Evolutionary conservation across 2,888 invertebrate genomes (phyloP), one percentile per base, ranked within the genome.

Genomic region (Nomada goodeniana): DNA sequence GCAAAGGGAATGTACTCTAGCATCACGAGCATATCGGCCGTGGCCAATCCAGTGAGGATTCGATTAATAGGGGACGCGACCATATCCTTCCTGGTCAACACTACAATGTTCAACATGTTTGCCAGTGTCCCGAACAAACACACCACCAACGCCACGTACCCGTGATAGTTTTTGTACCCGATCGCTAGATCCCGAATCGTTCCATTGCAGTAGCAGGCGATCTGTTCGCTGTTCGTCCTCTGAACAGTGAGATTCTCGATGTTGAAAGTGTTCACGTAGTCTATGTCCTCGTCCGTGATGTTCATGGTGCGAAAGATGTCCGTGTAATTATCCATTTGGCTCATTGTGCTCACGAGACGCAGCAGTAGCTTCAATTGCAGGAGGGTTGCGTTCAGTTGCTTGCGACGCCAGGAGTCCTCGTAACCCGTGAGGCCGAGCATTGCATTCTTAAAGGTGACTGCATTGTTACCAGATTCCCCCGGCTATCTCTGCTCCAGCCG

Each of bases 21-120:
- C 96, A 98, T 98, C 44, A 98, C 97, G 86, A 98, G 95, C 94
- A 98, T 96, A 93, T 98, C 98, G 1, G 98, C 97, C 0, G 98
- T 97, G 0, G 98, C 98, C 71, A 98, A 94, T 93, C 97, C 96
- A 84, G 97, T 98, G 65, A 98, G 95, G 72, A 98, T 97, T 59
- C 97, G 95, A 94, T 98, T 98, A 88, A 98, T 98, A 1, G 98
- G 98, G 0, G 98, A 97, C 74, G 96, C 95, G 20, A 96, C 96
- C 95, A 98, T 95, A 91, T 97, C 97, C 80, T 97, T 96, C 69
- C 97, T 95, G 15, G 98, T 97, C 84, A 98, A 94, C 0, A 98
- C 98, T 2, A 97, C 96, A 79, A 98, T 97, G 94, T 98, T 98
- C 88, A 98, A 94, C 13, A 97, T 95, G 92, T 98, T 98, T 18